Base-by-base conservation (phyloP, 2,888 invertebrate genomes). In the Poecilobothrus nobilitatus region DNA sequence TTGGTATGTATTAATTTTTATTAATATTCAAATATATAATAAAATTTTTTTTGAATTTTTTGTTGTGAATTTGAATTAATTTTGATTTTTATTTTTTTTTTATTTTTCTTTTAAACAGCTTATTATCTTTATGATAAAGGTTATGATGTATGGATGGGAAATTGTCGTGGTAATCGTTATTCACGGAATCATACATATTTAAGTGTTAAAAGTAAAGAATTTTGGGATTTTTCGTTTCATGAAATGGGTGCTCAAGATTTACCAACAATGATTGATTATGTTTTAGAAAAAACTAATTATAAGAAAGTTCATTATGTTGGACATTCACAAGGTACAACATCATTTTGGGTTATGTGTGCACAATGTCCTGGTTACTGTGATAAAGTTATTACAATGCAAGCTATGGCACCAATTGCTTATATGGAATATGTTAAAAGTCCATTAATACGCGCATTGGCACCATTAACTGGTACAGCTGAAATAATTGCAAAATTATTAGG, bases 241-340 rank as follows among this genome's bases (percentile, higher is more conserved):
- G 84, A 87, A 73, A 84, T 86, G 83, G 85, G 84, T 0, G 72
- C 76, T 61, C 82, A 82, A 73, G 87, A 87, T 75, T 72, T 86
- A n/a, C 85, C 86, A 12, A 84, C 85, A 0, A 83, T 82, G 76
- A 78, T 87, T 44, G 81, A 86, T 73, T 82, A 82, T 73, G 80
- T 84, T 2, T 68, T 74, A 8, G 33, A 67, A 8, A 41, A 68
- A 6, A 84, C 85, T 0, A 78, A 80, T 1, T 77, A 80, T 22
- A 68, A 78, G 2, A 75, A 81, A 61, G 69, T 86, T 8, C 82
- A 80, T 72, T 85, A 85, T 75, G 76, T 85, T n/a, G 86, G 85
- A 4, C 85, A 86, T 74, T 85, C 84, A 9, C 84, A 82, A 72
- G 89, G 87, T 33, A 79, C 82, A 1, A 82, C 82, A 0, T 71